Conservation (phyloP, 1,140 invertebrate genomes). For the Anagrus nilaparvatae region DNA sequence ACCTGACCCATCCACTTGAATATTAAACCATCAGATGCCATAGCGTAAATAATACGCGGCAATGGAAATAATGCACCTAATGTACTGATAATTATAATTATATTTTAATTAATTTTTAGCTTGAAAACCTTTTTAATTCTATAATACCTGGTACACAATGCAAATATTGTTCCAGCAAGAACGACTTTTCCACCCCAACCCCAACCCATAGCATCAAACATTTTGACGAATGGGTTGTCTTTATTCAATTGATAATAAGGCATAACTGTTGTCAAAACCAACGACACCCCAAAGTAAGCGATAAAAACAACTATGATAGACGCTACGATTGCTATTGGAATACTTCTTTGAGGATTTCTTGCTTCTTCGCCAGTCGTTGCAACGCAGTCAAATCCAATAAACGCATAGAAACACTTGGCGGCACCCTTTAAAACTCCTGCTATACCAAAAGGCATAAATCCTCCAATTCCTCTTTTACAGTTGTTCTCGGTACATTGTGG, state of each 20-base stretch:
- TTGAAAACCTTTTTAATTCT: too few relatives aligned
- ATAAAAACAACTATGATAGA: constrained; percentile 74
- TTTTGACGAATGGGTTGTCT: constrained; percentile 58
- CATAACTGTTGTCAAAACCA: constrained; percentile 76
- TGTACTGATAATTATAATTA: constrained; percentile 51
- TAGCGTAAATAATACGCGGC: constrained; percentile 75
- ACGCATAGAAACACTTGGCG: constrained; percentile 83
- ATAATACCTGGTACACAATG: constrained; percentile 54
- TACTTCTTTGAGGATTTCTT: constrained; percentile 74
- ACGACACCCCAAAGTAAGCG: constrained; percentile 78
- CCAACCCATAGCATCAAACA: constrained; percentile 61
- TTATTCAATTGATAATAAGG: constrained; percentile 71
- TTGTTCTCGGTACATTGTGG: constrained; percentile 35
- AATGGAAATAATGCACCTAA: constrained; percentile 78
- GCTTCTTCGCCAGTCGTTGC: constrained; percentile 77
- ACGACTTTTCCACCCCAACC: constrained; percentile 65
- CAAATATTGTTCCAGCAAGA: constrained; percentile 63
- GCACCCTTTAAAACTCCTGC: constrained; percentile 70
- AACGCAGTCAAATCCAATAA: constrained; percentile 83
- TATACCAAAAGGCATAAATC: constrained; percentile 74
- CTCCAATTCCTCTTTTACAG: constrained; percentile 52
- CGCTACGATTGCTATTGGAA: constrained; percentile 77
- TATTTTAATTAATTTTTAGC: too few relatives aligned
- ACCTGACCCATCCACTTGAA: constrained; percentile 63
- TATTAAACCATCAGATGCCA: constrained; percentile 73